phyloP scores from a whole-genome alignment of 2,888 invertebrate species.

The Suillia variegata region DNA sequence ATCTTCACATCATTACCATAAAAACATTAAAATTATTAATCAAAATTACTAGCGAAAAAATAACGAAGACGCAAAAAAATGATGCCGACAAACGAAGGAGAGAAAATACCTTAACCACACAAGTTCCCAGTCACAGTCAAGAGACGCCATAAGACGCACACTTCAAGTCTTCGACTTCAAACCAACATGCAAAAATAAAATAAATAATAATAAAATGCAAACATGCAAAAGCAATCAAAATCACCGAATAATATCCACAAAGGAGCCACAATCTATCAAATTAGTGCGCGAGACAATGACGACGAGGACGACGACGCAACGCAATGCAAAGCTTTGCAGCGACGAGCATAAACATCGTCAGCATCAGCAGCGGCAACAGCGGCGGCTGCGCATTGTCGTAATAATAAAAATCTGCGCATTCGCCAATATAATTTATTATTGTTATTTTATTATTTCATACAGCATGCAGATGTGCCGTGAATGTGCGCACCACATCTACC shows the following conservation, averaged over 20 bases:
- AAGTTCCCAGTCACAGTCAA: too few species aligned
- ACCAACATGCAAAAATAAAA: neutral
- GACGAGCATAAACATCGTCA: neutral
- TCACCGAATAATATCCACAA: constrained; percentile 7
- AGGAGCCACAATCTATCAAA: constrained; percentile 30
- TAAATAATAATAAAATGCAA: constrained; percentile 1
- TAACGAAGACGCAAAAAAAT: too few species aligned
- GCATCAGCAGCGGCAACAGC: neutral
- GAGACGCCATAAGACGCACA: too few species aligned
- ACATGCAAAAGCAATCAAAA: constrained; percentile 1
- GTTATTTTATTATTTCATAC: neutral
- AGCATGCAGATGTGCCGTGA: neutral
- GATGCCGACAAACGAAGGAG: too few species aligned
- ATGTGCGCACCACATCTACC: neutral
- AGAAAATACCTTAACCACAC: too few species aligned
- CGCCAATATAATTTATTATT: neutral
- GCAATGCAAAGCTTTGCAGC: neutral
- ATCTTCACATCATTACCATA: too few species aligned
- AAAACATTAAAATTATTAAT: too few species aligned
- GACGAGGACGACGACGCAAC: constrained; percentile 3
- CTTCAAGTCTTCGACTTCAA: too few species aligned
- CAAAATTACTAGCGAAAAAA: too few species aligned
- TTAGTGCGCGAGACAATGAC: constrained; percentile 30
- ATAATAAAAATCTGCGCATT: neutral
- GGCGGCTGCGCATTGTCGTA: neutral